These are phyloP conservation scores for Scaptomyza cyrtandrae DNA, from an alignment of 2,888 invertebrate species.

Conservation along the genomic window DNA sequence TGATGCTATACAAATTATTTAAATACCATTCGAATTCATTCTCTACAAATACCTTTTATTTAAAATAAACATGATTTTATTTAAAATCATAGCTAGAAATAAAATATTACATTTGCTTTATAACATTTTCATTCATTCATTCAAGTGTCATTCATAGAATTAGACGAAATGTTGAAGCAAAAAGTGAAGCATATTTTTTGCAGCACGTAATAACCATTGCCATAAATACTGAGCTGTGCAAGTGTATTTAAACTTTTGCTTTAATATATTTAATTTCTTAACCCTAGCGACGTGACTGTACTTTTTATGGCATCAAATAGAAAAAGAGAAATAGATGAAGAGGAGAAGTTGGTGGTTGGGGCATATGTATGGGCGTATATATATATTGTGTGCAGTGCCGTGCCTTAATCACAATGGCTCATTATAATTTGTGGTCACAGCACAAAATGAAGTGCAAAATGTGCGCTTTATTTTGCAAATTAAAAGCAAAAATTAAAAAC, in stretches of 20 bases:
- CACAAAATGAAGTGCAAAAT: constrained; percentile 74
- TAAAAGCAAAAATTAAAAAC: constrained; percentile 76
- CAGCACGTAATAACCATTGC: constrained; percentile 43
- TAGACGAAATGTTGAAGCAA: constrained; percentile 1
- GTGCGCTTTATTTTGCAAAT: constrained; percentile 72
- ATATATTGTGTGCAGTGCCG: constrained; percentile 17
- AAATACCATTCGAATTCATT: neutral
- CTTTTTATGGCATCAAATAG: constrained; percentile 47
- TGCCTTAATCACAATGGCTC: constrained; percentile 75
- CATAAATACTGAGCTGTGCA: constrained; percentile 21
- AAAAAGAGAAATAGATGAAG: neutral
- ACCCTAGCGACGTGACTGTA: constrained; percentile 68
- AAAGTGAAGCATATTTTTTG: constrained; percentile 12
- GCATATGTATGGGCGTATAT: neutral
- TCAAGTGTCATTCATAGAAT: constrained; percentile 2
- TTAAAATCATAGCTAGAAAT: neutral
- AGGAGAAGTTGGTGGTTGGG: neutral
- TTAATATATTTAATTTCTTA: constrained; percentile 54
- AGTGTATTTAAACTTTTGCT: constrained; percentile 45
- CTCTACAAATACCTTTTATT: neutral
- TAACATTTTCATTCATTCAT: neutral
- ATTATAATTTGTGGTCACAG: constrained; percentile 76
- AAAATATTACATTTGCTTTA: neutral
- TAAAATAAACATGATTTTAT: neutral
- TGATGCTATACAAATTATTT: neutral